Conservation (phyloP, 2,113 vertebrate species). For the Carassius auratus region DNA sequence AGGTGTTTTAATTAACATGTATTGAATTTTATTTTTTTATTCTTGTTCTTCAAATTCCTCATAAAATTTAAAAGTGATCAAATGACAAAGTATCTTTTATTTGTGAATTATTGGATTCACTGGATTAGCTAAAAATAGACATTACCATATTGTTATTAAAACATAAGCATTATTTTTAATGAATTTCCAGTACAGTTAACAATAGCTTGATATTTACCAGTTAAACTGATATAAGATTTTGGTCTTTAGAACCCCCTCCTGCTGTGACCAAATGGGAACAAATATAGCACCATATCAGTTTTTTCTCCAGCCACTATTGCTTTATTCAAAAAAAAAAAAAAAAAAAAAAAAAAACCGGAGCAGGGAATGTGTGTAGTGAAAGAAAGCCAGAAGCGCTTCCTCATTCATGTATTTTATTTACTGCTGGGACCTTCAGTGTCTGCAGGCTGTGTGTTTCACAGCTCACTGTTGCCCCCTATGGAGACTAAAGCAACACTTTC, state of each 20-base stretch:
- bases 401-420: conserved; percentile 33
- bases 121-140: neutral
- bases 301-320: conserved; percentile 23
- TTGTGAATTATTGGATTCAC: neutral
- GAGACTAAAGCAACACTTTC: conserved; percentile 33
- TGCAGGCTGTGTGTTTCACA: neutral
- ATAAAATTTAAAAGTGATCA: neutral
- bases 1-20: neutral
- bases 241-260: neutral
- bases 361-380: conserved; percentile 32
- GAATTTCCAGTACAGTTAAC: neutral
- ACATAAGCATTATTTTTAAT: neutral
- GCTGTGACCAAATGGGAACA: conserved; percentile 38
- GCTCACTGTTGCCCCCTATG: conserved; percentile 60
- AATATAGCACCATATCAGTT: conserved; percentile 35
- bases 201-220: neutral
- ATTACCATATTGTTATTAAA: conserved; percentile 6
- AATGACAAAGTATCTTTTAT: neutral
- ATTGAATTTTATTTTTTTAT: neutral
- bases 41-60: neutral
- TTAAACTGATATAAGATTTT: neutral
- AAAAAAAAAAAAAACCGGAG: conserved; percentile 16
- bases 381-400: conserved; percentile 22
- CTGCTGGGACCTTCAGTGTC: neutral
- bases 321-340: neutral